phyloP scores from a whole-genome alignment of 64 coral and sea anemone genomes.

The Trachythela sp. region DNA sequence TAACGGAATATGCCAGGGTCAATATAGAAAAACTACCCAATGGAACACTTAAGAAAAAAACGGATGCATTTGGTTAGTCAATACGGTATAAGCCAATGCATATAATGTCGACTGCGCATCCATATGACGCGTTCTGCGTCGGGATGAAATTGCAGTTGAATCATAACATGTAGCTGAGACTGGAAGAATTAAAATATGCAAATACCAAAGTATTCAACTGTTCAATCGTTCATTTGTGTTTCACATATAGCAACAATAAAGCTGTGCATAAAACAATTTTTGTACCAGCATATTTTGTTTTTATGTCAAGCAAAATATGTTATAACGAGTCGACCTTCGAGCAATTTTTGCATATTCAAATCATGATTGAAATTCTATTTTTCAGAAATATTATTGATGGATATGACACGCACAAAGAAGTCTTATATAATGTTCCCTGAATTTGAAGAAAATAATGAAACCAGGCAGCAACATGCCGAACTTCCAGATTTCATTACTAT shows the following conservation, averaged over 20 bases:
- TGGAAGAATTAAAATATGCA: too few species aligned
- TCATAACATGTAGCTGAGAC: too few species aligned
- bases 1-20: neutral
- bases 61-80: neutral
- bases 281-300: too few species aligned
- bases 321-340: too few species aligned
- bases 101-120: neutral
- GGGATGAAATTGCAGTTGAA: too few species aligned
- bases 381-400: neutral
- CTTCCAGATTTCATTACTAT: neutral
- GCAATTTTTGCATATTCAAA: too few species aligned
- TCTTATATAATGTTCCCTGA: neutral
- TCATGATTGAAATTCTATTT: neutral
- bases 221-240: too few species aligned
- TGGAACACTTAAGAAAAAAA: neutral
- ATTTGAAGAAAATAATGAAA: neutral
- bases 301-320: too few species aligned
- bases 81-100: neutral
- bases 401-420: neutral
- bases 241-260: too few species aligned
- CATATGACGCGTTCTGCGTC: too few species aligned
- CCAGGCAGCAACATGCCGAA: neutral
- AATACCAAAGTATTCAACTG: too few species aligned
- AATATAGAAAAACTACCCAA: neutral
- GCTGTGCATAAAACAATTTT: too few species aligned